A percentile compares a stretch with the other conserved stretches of the same genome.
These are phyloP conservation scores for Babyrousa celebensis DNA, from an alignment of 2,797 vertebrate genomes.

Conservation along the genomic window DNA sequence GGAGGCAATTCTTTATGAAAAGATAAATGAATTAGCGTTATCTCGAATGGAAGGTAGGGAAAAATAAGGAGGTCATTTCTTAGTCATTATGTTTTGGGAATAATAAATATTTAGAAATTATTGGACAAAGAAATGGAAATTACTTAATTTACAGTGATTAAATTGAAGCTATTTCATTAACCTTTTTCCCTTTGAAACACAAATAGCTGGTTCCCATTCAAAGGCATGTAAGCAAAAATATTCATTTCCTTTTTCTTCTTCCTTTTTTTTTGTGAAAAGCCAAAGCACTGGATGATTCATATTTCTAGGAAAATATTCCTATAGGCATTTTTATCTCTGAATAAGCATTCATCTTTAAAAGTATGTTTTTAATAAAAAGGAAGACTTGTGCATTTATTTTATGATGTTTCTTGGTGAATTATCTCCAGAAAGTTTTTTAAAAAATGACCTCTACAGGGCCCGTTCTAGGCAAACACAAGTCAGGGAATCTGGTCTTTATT, in stretches of 20 bases:
- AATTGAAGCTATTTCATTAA: slow-evolving; percentile 66
- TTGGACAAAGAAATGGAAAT: slow-evolving; percentile 67
- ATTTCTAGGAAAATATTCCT: slow-evolving; percentile 71
- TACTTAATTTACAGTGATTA: slow-evolving; percentile 52
- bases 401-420: slow-evolving; percentile 42
- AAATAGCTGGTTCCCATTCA: slow-evolving; percentile 29
- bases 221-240: slow-evolving; percentile 52
- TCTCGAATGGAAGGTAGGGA: neutral
- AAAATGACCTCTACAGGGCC: neutral
- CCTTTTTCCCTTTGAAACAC: slow-evolving; percentile 66
- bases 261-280: slow-evolving; percentile 44
- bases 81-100: neutral
- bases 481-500: neutral
- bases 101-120: slow-evolving; percentile 69
- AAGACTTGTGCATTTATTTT: slow-evolving; percentile 66
- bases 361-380: slow-evolving; percentile 68
- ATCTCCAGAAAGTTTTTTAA: neutral
- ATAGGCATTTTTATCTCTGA: slow-evolving; percentile 61
- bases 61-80: slow-evolving; percentile 5
- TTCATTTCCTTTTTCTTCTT: slow-evolving; percentile 61
- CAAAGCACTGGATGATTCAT: slow-evolving; percentile 71
- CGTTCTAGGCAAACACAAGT: neutral
- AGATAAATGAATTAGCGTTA: slow-evolving; percentile 51
- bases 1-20: slow-evolving; percentile 53
- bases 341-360: slow-evolving; percentile 74